Conservation (phyloP, 2,113 vertebrate species). For the Empidonax alnorum region DNA sequence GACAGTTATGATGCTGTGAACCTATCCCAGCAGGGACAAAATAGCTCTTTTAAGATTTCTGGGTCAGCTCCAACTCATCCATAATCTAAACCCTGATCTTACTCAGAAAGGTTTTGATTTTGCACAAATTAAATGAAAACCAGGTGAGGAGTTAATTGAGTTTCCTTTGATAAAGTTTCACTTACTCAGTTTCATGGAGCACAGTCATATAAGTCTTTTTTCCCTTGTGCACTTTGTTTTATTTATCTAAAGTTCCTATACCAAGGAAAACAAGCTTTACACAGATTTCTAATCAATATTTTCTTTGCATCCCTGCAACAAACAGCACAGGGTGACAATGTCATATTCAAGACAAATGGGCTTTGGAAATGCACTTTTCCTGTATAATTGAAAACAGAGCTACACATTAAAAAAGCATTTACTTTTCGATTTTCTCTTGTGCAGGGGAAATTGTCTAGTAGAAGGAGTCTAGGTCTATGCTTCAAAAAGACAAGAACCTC, state of each 20-base stretch:
- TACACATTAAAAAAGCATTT: conserved; percentile 24
- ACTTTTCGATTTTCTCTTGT: background rate
- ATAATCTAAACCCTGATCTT: background rate
- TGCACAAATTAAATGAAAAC: background rate
- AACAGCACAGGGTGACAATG: conserved; percentile 15
- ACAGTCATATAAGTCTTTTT: background rate
- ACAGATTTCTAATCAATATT: conserved; percentile 37
- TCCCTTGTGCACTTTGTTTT: background rate
- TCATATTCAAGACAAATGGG: conserved; percentile 53
- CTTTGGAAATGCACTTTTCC: conserved; percentile 44
- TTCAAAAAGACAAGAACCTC: conserved; percentile 1
- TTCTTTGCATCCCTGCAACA: conserved; percentile 14
- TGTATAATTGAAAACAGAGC: conserved; percentile 30
- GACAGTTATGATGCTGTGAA: background rate
- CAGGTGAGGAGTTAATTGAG: background rate
- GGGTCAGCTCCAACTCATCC: background rate
- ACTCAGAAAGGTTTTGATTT: conserved; percentile 5
- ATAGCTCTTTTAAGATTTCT: background rate
- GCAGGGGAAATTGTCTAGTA: background rate
- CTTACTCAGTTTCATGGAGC: background rate
- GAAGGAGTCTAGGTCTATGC: background rate
- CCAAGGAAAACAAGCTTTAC: background rate
- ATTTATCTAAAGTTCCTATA: background rate
- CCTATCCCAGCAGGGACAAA: background rate
- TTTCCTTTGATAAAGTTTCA: background rate